Conservation (phyloP, 2,797 vertebrate genomes). For the Limnodromus scolopaceus region DNA sequence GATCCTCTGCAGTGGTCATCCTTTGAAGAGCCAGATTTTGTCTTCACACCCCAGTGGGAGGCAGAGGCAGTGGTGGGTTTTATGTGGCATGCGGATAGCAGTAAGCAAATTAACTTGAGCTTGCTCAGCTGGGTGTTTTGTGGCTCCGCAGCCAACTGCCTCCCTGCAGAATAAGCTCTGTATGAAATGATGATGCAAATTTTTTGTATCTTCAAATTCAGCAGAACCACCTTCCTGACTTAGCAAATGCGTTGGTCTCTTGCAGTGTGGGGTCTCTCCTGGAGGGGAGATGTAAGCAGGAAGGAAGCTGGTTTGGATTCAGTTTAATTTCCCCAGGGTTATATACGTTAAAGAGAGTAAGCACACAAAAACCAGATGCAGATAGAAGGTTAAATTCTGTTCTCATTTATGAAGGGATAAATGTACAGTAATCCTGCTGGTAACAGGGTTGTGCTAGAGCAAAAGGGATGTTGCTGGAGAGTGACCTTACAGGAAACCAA, state of each 20-base stretch:
- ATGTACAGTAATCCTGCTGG: neutral
- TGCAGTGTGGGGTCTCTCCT: neutral
- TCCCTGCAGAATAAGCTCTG: neutral
- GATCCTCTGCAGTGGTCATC: neutral
- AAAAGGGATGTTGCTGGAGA: neutral
- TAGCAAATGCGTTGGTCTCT: neutral
- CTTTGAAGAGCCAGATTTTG: neutral
- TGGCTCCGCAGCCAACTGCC: neutral
- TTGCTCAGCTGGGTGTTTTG: neutral
- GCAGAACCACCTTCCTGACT: constrained; percentile 2
- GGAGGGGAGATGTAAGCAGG: neutral
- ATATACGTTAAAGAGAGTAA: neutral
- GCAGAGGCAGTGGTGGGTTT: neutral
- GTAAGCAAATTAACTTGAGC: neutral
- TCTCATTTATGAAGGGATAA: neutral
- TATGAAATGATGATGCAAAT: neutral
- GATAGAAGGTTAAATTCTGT: neutral
- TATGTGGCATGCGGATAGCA: neutral
- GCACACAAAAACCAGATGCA: neutral
- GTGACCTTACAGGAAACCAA: neutral
- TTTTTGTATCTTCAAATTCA: constrained; percentile 20
- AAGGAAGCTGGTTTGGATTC: constrained; percentile 2
- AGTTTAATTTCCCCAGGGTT: neutral
- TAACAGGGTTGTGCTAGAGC: neutral
- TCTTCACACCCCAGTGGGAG: rapidly evolving